Conservation (phyloP, 2,888 invertebrate species). For the Phorcus lineatus region DNA sequence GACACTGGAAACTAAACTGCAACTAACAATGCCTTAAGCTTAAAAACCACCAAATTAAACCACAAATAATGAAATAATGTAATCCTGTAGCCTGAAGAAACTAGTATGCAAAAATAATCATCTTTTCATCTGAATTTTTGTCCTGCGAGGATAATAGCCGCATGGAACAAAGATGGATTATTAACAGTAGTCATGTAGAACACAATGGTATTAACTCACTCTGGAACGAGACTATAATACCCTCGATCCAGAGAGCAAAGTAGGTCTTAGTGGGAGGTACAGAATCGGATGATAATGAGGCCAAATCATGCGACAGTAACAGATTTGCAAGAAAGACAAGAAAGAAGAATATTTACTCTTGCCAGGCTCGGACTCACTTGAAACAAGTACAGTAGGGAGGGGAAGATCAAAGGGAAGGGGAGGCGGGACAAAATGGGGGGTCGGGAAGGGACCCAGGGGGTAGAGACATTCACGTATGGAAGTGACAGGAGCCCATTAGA, state of each 20-base stretch:
- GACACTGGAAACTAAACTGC: too few relatives aligned
- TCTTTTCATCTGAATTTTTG: not conserved
- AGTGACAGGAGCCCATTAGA: conserved; percentile 17
- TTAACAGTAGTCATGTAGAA: not conserved
- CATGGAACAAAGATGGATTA: not conserved
- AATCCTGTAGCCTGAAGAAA: not conserved
- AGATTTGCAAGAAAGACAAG: not conserved
- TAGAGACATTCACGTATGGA: not conserved
- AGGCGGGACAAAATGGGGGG: not conserved
- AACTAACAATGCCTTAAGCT: not conserved
- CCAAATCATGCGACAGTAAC: conserved; percentile 11
- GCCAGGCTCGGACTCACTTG: not conserved
- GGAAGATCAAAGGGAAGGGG: not conserved
- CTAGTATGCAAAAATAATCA: not conserved
- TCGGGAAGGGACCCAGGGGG: not conserved
- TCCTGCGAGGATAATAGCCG: not conserved
- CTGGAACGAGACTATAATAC: conserved; percentile 9
- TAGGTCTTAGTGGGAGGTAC: conserved; percentile 7
- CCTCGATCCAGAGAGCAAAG: conserved; percentile 2
- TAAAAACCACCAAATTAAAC: not conserved
- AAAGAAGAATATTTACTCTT: not conserved
- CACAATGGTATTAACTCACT: conserved; percentile 12
- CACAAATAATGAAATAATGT: not conserved
- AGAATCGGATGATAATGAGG: not conserved
- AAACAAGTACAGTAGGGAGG: not conserved